A percentile compares a stretch with the other conserved stretches of the same genome.
Conservation (phyloP, 2,113 vertebrate species). For the Xiphophorus couchianus region DNA sequence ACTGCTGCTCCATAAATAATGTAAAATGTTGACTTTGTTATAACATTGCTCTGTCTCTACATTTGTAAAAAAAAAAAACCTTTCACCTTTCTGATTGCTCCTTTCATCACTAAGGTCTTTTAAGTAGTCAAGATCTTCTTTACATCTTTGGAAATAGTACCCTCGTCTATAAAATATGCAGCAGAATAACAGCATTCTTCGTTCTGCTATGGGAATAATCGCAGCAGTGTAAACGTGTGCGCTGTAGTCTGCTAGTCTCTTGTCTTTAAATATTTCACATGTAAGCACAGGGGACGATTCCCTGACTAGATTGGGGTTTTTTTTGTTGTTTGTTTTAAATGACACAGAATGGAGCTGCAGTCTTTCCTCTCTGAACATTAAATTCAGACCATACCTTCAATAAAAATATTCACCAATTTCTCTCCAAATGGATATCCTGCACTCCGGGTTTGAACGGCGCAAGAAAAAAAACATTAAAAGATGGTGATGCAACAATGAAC, state of each 20-base stretch:
- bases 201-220: not conserved
- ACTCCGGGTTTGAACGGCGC: not conserved
- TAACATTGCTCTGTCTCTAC: no score
- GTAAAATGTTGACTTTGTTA: no score
- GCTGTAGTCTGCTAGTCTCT: not conserved
- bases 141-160: no score
- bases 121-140: no score
- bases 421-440: not conserved
- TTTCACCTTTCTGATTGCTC: no score
- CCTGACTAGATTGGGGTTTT: not conserved
- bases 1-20: no score
- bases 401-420: no score
- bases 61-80: no score
- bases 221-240: not conserved
- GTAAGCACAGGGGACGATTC: not conserved
- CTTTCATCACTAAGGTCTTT: no score
- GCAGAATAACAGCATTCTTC: not conserved
- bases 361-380: not conserved
- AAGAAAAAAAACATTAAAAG: not conserved
- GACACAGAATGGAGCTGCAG: not conserved
- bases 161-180: no score
- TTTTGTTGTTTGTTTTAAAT: not conserved
- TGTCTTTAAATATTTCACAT: not conserved
- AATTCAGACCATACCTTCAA: not conserved
- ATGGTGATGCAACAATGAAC: constrained; percentile 24